A percentile compares a stretch with the other conserved stretches of the same genome.
Evolutionary conservation across 2,113 vertebrate genomes (phyloP).

Genomic region (Chunga burmeisteri): DNA sequence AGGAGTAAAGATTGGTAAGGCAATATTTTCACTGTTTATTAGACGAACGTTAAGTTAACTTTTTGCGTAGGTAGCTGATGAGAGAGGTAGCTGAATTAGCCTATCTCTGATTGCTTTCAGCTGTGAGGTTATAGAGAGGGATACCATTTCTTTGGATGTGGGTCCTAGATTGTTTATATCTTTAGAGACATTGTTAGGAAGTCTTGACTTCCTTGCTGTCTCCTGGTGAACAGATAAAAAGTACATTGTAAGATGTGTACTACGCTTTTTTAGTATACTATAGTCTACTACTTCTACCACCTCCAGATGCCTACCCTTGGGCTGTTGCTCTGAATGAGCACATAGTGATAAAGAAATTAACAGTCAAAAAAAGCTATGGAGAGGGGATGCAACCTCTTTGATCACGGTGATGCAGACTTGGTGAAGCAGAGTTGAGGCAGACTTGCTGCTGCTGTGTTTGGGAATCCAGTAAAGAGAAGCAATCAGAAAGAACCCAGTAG

Average conservation of each 20-base stretch:
- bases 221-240: neutral
- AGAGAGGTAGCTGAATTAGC: neutral
- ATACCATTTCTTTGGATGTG: accelerated
- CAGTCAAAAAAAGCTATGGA: neutral
- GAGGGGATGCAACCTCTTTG: neutral
- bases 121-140: neutral
- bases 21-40: neutral
- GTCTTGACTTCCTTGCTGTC: neutral
- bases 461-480: neutral
- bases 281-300: neutral
- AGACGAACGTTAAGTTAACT: neutral
- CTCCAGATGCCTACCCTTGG: neutral
- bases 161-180: neutral
- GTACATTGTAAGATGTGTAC: neutral
- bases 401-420: too few species aligned
- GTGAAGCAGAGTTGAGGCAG: neutral
- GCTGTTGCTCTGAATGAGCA: neutral
- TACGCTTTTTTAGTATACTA: neutral
- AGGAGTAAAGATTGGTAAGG: neutral
- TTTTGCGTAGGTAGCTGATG: neutral
- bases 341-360: neutral
- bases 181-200: neutral
- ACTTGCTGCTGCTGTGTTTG: neutral
- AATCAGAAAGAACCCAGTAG: neutral
- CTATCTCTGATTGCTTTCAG: neutral